Conservation (phyloP, 2,888 invertebrate genomes). For the Macrosoma leucophasiata region DNA sequence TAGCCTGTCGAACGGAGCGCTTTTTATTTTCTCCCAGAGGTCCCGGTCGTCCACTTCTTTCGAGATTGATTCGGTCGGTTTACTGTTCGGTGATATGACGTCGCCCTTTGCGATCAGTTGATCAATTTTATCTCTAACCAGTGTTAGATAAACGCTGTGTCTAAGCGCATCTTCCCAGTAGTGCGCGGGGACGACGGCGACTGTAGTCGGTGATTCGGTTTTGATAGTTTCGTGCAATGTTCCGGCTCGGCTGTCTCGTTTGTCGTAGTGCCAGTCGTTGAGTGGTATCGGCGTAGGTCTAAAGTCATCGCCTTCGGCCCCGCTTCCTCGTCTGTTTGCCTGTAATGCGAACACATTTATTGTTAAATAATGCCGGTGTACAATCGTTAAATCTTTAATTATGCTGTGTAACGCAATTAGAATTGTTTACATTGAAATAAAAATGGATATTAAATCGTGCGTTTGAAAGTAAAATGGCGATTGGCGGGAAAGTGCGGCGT, state of each 20-base stretch:
- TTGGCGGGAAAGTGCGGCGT: constrained; percentile 58
- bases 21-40: constrained; percentile 67
- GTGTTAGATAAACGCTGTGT: constrained; percentile 80
- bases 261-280: constrained; percentile 45
- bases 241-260: constrained; percentile 33
- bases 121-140: constrained; percentile 74
- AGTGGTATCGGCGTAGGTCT: constrained; percentile 64
- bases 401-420: constrained; percentile 16
- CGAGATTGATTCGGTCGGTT: constrained; percentile 36
- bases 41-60: constrained; percentile 60
- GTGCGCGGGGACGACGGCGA: constrained; percentile 50
- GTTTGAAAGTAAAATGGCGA: constrained; percentile 70
- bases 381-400: constrained; percentile 24
- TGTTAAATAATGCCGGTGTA: constrained; percentile 13
- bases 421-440: constrained; percentile 34
- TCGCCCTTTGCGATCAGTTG: constrained; percentile 60
- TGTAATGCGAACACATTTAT: constrained; percentile 36
- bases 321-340: constrained; percentile 46
- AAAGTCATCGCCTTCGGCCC: constrained; percentile 47
- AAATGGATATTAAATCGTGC: constrained; percentile 51
- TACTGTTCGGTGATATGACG: constrained; percentile 38
- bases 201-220: constrained; percentile 34
- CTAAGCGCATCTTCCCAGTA: constrained; percentile 81
- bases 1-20: constrained; percentile 58
- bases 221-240: constrained; percentile 43